Evolutionary conservation across 2,113 vertebrate species (phyloP).

Genomic region (Abramis brama): DNA sequence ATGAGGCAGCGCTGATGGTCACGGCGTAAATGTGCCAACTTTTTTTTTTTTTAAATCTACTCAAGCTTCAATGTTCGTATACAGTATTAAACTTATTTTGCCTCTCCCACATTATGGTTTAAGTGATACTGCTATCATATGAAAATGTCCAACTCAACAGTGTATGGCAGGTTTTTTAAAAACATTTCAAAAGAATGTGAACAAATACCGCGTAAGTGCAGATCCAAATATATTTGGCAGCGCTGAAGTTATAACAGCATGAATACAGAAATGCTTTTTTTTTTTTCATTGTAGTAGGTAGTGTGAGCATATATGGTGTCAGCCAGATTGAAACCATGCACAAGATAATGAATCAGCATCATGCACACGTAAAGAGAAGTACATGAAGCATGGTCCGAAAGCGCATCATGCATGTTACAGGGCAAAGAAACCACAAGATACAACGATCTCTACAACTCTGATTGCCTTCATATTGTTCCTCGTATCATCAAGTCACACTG

Average conservation of each 20-base stretch:
- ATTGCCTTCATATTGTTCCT: not conserved
- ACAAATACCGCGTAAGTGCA: slow-evolving; percentile 31
- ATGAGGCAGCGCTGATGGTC: slow-evolving; percentile 39
- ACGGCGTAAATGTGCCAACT: slow-evolving; percentile 26
- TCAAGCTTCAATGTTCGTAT: not conserved
- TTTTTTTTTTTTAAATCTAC: not conserved
- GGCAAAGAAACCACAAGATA: not conserved
- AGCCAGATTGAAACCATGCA: slow-evolving; percentile 28
- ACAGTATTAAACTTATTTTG: not conserved
- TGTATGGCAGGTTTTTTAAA: slow-evolving; percentile 37
- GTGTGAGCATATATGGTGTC: slow-evolving; percentile 26
- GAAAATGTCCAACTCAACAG: slow-evolving; percentile 14
- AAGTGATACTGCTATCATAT: slow-evolving; percentile 1
- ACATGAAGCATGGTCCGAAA: slow-evolving; percentile 33
- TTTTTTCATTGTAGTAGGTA: not conserved
- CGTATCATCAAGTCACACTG: not conserved
- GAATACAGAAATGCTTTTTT: slow-evolving; percentile 19
- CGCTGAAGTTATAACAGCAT: not conserved
- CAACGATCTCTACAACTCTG: not conserved
- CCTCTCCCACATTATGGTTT: not conserved
- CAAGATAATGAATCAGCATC: slow-evolving; percentile 34
- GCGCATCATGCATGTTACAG: slow-evolving; percentile 17
- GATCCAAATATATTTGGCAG: slow-evolving; percentile 46
- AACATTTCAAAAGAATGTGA: slow-evolving; percentile 44
- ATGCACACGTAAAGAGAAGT: slow-evolving; percentile 37